Base-by-base conservation (phyloP, 2,888 invertebrate genomes). In the Alsophila aescularia region DNA sequence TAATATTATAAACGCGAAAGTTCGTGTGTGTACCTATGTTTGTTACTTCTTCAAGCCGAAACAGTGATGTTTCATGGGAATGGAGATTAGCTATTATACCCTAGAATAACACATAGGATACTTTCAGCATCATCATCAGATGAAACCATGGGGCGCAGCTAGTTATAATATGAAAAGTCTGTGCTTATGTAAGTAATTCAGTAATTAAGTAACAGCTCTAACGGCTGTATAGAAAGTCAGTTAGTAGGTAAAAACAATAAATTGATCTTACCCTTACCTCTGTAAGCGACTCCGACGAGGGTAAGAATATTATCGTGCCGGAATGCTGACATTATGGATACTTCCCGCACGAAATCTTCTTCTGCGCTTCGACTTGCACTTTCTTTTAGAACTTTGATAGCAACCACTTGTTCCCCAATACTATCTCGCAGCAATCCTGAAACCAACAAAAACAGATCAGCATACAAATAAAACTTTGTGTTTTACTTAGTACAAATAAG, bases 291-390 rank as follows among this genome's bases (percentile, higher is more conserved):
- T 59, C 96, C 97, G 41, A 96, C 90, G 21, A 97, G 92, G 0
- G 95, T 93, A n/a, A 97, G 92, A 67, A 97, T 96, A 74, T 97
- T 96, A 8, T 93, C 92, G 81, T 97, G 96, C 5, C 93, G 92
- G 78, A 96, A 96, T 24, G 95, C 94, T 58, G 96, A 95, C 96
- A 96, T 96, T 53, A 96, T 96, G 58, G 96, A 96, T 15, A 96
- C 96, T 84, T 97, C 97, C 62, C 96, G 90, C 77, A 95, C 93
- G 70, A 96, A 96, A 76, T 96, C 96, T 66, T 96, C 95, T 75
- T 96, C 95, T 0, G 95, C 95, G 75, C 95, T 96, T 18, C 93
- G 92, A 5, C 95, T 95, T 0, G 96, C 96, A 37, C 94, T 93
- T 68, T 96, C 95, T 78, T 96, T 96, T 48, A 96, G 82, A 15